Evolutionary conservation across 2,888 invertebrate species (phyloP).

Genomic region (Hemistola chrysoprasaria): DNA sequence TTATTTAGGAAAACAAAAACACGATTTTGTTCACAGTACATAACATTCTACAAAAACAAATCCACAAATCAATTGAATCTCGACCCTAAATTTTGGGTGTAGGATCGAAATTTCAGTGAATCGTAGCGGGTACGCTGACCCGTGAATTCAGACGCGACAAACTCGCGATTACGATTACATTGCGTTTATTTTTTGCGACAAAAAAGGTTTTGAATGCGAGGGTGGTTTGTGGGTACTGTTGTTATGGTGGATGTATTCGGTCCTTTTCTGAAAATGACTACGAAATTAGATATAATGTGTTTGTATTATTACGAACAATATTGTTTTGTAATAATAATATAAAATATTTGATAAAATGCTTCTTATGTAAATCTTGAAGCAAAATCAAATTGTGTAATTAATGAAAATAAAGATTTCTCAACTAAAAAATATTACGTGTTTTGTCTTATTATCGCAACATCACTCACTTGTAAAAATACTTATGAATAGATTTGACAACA

Average conservation of each 20-base stretch:
- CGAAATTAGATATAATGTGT: too few relatives aligned
- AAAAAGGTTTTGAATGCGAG: slow-evolving; percentile 36
- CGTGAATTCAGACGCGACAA: slow-evolving; percentile 39
- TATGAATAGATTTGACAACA: neutral
- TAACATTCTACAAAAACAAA: slow-evolving; percentile 16
- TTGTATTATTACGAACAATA: too few relatives aligned
- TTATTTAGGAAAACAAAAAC: slow-evolving; percentile 22
- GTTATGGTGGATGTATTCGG: slow-evolving; percentile 21
- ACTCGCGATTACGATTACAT: slow-evolving; percentile 43
- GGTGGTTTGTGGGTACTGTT: slow-evolving; percentile 33
- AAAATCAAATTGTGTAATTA: too few relatives aligned
- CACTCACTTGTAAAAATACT: neutral
- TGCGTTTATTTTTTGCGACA: slow-evolving; percentile 45
- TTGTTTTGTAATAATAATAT: neutral
- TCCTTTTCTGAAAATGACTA: neutral
- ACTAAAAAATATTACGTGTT: too few relatives aligned
- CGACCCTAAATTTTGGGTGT: slow-evolving; percentile 5
- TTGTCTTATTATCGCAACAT: too few relatives aligned
- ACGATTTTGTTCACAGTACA: slow-evolving; percentile 20
- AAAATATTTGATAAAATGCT: too few relatives aligned
- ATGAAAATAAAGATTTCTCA: too few relatives aligned
- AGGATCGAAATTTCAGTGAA: slow-evolving; percentile 17
- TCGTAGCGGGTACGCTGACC: slow-evolving; percentile 36
- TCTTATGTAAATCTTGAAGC: too few relatives aligned
- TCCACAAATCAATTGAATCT: slow-evolving; percentile 7